Percentiles rank a stretch among this genome's conserved stretches.
phyloP scores from a whole-genome alignment of 2,113 vertebrate species.

The Carlito syrichta region DNA sequence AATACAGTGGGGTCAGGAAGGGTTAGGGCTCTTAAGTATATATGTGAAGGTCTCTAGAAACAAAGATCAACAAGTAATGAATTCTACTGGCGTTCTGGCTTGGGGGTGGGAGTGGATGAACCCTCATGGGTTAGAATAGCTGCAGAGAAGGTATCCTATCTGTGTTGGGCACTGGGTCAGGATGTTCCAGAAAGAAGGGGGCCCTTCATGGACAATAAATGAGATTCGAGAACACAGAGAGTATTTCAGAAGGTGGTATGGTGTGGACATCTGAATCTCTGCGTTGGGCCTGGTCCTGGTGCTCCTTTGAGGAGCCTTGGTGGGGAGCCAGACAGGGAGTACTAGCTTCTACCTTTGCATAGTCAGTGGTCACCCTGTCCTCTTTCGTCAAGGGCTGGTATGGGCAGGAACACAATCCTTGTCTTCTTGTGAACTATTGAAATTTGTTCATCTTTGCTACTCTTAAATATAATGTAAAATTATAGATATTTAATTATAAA shows the following conservation, averaged over 20 bases:
- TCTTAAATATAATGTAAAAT: background rate
- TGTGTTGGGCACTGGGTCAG: background rate
- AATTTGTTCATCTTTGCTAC: background rate
- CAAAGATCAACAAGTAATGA: fast-evolving
- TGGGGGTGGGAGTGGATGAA: background rate
- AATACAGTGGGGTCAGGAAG: fast-evolving
- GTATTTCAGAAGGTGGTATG: fast-evolving
- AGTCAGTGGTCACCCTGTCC: fast-evolving
- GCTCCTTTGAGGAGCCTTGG: background rate
- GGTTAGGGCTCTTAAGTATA: fast-evolving
- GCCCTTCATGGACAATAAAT: fast-evolving
- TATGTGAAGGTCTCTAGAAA: no score
- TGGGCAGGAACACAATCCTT: background rate
- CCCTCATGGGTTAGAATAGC: fast-evolving
- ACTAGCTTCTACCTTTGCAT: fast-evolving
- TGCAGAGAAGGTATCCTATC: fast-evolving
- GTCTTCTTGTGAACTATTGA: fast-evolving
- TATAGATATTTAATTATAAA: fast-evolving
- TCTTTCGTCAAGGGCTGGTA: fast-evolving
- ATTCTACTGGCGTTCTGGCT: no score
- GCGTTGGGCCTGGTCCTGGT: fast-evolving
- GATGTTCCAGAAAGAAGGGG: background rate
- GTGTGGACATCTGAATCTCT: background rate
- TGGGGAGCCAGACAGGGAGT: no score
- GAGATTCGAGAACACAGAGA: fast-evolving